phyloP scores from a whole-genome alignment of 2,113 vertebrate species.

The Ceyx cyanopectus region DNA sequence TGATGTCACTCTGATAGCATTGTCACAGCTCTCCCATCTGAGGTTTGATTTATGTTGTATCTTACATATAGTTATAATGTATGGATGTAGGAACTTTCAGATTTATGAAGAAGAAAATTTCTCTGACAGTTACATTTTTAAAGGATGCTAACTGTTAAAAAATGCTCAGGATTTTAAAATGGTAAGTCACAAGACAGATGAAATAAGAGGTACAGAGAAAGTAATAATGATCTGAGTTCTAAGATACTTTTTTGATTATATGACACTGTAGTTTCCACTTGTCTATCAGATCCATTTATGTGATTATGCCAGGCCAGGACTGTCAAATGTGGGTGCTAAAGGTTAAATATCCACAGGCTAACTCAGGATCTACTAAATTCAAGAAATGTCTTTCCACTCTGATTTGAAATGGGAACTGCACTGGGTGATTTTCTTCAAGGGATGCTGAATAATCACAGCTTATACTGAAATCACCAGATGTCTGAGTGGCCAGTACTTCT shows the following conservation, averaged over 20 bases:
- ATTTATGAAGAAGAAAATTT: constrained; percentile 42
- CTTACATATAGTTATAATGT: neutral
- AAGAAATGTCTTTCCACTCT: neutral
- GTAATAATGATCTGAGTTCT: neutral
- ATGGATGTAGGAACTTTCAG: constrained; percentile 2
- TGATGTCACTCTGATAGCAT: neutral
- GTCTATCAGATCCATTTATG: neutral
- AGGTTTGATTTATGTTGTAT: neutral
- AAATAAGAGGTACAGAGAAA: neutral
- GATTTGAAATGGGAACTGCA: constrained; percentile 9
- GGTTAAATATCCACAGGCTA: neutral
- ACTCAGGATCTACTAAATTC: neutral
- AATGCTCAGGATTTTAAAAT: constrained; percentile 30
- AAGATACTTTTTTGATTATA: neutral
- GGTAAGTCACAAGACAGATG: neutral
- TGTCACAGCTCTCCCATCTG: constrained; percentile 21
- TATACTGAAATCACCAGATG: constrained; percentile 23
- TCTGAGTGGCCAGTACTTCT: constrained; percentile 44
- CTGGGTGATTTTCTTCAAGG: constrained; percentile 32
- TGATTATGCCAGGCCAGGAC: neutral
- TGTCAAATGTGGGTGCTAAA: neutral
- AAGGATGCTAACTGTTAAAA: constrained; percentile 7
- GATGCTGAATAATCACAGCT: constrained; percentile 46
- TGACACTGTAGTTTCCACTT: neutral
- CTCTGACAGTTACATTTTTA: constrained; percentile 34